These are phyloP conservation scores for Lepisosteus oculatus DNA, from an alignment of 2,113 vertebrate genomes.

Conservation along the genomic window DNA sequence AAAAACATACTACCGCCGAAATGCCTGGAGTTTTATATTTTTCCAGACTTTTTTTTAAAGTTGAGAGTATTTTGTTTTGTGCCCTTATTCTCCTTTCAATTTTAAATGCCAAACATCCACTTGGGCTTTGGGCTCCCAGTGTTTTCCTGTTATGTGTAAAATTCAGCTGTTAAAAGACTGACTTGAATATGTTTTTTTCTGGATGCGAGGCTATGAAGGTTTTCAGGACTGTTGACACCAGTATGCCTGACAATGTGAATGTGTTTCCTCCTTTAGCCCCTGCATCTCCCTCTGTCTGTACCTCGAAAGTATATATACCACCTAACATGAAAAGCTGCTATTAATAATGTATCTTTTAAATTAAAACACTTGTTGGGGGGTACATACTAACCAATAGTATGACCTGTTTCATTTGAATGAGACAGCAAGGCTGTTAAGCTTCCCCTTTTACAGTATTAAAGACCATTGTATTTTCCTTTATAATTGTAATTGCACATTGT, in stretches of 20 bases:
- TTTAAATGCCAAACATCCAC: slow-evolving; percentile 20
- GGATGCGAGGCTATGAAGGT: neutral
- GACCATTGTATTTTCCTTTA: neutral
- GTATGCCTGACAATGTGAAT: slow-evolving; percentile 19
- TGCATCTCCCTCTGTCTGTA: slow-evolving; percentile 15
- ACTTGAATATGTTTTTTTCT: no score
- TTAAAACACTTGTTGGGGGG: slow-evolving; percentile 17
- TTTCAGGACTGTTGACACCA: slow-evolving; percentile 1
- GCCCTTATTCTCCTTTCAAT: slow-evolving; percentile 13
- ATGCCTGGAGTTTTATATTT: no score
- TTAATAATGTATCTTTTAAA: slow-evolving; percentile 15
- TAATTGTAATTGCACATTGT: neutral
- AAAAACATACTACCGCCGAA: neutral
- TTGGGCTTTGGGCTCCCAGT: neutral
- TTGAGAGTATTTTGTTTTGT: neutral
- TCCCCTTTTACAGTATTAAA: neutral
- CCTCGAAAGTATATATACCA: slow-evolving; percentile 26
- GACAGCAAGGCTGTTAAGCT: no score
- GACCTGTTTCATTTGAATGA: neutral
- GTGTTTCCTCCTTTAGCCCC: neutral
- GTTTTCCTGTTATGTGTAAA: no score
- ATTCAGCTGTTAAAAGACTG: no score
- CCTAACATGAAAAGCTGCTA: slow-evolving; percentile 35
- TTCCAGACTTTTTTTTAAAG: neutral
- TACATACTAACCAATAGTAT: slow-evolving; percentile 36